Base-by-base conservation (phyloP, 2,113 vertebrate genomes). In the Cettia cetti region DNA sequence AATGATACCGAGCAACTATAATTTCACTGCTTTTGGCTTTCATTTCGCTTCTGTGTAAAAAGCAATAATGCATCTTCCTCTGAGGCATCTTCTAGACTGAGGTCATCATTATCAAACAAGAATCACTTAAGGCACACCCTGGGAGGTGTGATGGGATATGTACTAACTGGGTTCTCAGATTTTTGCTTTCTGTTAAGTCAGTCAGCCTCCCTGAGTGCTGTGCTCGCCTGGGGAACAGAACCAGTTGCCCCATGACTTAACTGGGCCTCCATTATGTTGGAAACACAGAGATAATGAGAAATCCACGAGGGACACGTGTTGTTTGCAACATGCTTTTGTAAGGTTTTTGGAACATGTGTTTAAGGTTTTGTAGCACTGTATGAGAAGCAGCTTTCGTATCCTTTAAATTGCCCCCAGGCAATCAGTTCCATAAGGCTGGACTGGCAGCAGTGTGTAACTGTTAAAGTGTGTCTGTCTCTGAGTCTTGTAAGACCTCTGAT, bases 301-400 rank as follows among this genome's bases (percentile, higher is more conserved):
- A 9, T 75, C 28, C 9, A 0, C 31, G 30, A 65, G 23, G 40
- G 17, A 23, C 24, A 22, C 0, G 0, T 39, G 9, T 60, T 23
- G 23, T 31, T 83, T 78, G 17, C 57, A 39, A 3, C 0, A 0
- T 57, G 21, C 14, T 74, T 65, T 47, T 54, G 7, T 74, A 59
- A 44, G 20, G 23, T 16, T 42, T 82, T 57, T 54, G 23, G 27
- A 56, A 40, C 16, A 2, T 3, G 8, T 53, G 30, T 39, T 50
- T 12, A 66, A 45, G 9, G 13, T 42, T 82, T 52, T 54, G 13
- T 74, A 53, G 22, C 3, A 7, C 8, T 33, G 30, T 57, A 5
- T 50, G 37, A 66, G 40, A 69, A 83, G 13, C 21, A 65, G 33
- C 10, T 91, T 69, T 94, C 14, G 2, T 31, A 17, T 28, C 2